Base-by-base conservation (phyloP, 2,888 invertebrate genomes). In the Lasioglossum pauxillum region DNA sequence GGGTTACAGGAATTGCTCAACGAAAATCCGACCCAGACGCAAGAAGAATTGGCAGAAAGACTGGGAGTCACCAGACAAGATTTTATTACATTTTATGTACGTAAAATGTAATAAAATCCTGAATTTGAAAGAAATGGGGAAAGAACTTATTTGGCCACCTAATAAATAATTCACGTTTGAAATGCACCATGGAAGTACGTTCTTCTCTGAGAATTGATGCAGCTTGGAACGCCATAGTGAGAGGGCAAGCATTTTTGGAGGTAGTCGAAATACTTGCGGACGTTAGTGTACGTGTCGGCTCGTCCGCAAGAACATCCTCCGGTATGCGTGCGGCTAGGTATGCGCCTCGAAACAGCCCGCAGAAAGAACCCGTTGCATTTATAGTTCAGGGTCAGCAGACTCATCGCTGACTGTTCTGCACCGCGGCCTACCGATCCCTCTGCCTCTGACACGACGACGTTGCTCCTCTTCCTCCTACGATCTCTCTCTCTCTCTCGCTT, bases 341-440 rank as follows among this genome's bases (percentile, higher is more conserved):
- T 89, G 89, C 78, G 81, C 31, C 85, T 64, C 84, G 83, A 86
- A 85, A 80, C 90, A 74, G 83, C 83, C 72, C 35, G 85, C 85
- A 88, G 91, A 87, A 89, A 90, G 89, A 91, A 89, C 85, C 88
- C 83, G 87, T 86, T 79, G 90, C 91, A 91, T 92, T 93, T 93
- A 92, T 93, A 93, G 93, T 93, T 93, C 93, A 93, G 93, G 93
- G 93, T 93, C 93, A 91, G 89, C 89, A 91, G 88, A 93, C 90
- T 93, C 73, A 75, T 75, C 76, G 60, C 76, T 77, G 82, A 69
- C 38, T 38, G 12, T 73, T 84, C 74, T 67, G 60, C 78, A 78
- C 77, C 80, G 57, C 75, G 72, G 57, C 41, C 72, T 69, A 35
- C 69, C 38, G 67, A 86, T 85, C 88, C 80, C 72, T 72, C 80